Percentiles rank a stretch among this genome's conserved stretches.
These are phyloP conservation scores for Acronicta aceris DNA, from an alignment of 2,888 invertebrate species.

Conservation along the genomic window DNA sequence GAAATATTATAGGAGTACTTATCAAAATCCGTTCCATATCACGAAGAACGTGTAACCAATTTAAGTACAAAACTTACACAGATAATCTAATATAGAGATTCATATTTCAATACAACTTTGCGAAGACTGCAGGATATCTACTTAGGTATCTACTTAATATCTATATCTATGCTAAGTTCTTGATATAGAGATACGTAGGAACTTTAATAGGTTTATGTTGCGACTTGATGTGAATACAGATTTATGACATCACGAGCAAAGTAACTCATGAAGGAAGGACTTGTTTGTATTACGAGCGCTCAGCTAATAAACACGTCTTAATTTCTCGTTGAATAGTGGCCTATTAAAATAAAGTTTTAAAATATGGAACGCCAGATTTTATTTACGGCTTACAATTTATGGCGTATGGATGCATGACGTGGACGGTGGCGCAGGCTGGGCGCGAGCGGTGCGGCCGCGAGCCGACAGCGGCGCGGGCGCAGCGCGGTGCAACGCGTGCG, in stretches of 20 bases:
- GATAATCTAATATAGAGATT: too few species aligned
- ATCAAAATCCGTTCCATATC: too few species aligned
- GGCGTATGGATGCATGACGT: slow-evolving; percentile 76
- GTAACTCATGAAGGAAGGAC: slow-evolving; percentile 80
- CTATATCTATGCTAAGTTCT: slow-evolving; percentile 33
- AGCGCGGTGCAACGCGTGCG: slow-evolving; percentile 62
- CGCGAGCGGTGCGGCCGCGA: slow-evolving; percentile 47
- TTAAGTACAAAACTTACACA: too few species aligned
- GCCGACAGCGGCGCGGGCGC: slow-evolving; percentile 4
- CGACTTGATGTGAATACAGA: slow-evolving; percentile 74
- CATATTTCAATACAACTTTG: neutral
- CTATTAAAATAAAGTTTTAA: slow-evolving; percentile 88
- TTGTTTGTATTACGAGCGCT: slow-evolving; percentile 84
- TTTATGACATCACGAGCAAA: slow-evolving; percentile 75
- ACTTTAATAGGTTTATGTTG: slow-evolving; percentile 65
- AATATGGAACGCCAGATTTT: slow-evolving; percentile 87
- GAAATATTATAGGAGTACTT: too few species aligned
- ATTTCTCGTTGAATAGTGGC: slow-evolving; percentile 86
- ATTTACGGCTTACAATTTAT: slow-evolving; percentile 86
- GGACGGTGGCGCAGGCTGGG: slow-evolving; percentile 55
- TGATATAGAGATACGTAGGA: slow-evolving; percentile 40
- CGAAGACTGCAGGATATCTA: slow-evolving; percentile 3
- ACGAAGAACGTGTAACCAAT: too few species aligned
- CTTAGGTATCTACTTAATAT: slow-evolving; percentile 2
- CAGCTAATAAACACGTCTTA: slow-evolving; percentile 87